Evolutionary conservation across 2,888 invertebrate species (phyloP), one percentile per base, ranked within the genome.

Genomic region (Bombyx huttoni): DNA sequence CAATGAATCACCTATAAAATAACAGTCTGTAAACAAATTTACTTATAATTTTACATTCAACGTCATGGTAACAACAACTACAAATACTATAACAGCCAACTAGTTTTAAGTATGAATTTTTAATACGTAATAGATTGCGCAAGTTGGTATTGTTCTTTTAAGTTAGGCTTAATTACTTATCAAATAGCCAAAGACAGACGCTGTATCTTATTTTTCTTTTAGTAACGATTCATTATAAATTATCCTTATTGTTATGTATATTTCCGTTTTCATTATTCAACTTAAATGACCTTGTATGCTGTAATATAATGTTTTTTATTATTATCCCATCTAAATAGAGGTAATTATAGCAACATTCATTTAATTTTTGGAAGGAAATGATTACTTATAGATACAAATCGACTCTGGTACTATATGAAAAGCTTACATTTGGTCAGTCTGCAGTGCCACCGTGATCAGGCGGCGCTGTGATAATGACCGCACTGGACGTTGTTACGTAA

Each of bases 381-480:
- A 1, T 40, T 40, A 40, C 12, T 40, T 8, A 40, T 12, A 7
- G 40, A 40, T 12, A 5, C 7, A 0, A 40, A 40, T 40, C 40
- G 40, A 40, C 1, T 40, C 12, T 10, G 40, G 0, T 40, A 40
- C 40, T 6, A 40, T 40, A 7, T 7, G 40, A 40, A 40, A 40
- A 40, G 46, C 24, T 34, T 53, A 52, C 47, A 50, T 50, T 58
- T 56, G 40, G 40, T 40, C 40, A 40, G 40, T 40, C 40, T 7
- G 12, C 40, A 40, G 9, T 12, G 40, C 40, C 24, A 3, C 24
- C 24, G 48, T 54, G 56, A 52, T 56, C 52, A 46, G 54, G 54
- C 57, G 54, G 57, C 52, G 56, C 60, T 65, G 72, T 72, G 78
- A 70, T 75, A 79, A 78, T 78, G 77, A 77, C 76, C 72, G 67